Conservation (phyloP, 2,888 invertebrate species). For the Zaprionus bogoriensis region DNA sequence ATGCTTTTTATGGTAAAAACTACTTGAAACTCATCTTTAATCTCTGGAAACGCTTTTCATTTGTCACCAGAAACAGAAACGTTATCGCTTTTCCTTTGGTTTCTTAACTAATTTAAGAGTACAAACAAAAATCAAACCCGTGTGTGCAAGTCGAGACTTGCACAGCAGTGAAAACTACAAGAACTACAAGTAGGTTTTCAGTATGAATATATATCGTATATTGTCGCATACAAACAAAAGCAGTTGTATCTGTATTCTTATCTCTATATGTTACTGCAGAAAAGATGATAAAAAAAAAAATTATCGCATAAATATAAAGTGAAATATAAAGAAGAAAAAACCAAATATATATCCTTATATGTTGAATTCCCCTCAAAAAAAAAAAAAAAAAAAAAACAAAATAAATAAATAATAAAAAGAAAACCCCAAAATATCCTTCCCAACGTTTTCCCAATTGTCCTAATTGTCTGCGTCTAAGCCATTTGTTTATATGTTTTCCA, state of each 20-base stretch:
- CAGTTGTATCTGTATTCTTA: conserved; percentile 45
- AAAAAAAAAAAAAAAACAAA: conserved; percentile 38
- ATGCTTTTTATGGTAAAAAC: conserved; percentile 59
- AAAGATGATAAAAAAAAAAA: conserved; percentile 34
- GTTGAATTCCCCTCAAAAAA: conserved; percentile 79
- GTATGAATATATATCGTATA: conserved; percentile 79
- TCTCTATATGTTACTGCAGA: conserved; percentile 41
- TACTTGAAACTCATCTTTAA: conserved; percentile 24
- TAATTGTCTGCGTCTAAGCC: conserved; percentile 91
- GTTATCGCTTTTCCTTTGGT: conserved; percentile 5
- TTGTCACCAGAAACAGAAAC: conserved; percentile 20
- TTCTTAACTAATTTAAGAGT: conserved; percentile 9
- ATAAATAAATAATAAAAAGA: conserved; percentile 32
- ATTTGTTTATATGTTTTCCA: conserved; percentile 86
- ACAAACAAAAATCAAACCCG: conserved; percentile 28
- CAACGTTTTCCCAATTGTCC: conserved; percentile 85
- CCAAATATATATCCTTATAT: conserved; percentile 79
- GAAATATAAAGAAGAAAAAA: conserved; percentile 51
- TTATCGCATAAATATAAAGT: conserved; percentile 44
- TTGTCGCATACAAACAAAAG: conserved; percentile 31
- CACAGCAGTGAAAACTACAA: conserved; percentile 34
- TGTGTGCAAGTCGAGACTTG: conserved; percentile 43
- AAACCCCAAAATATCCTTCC: conserved; percentile 44
- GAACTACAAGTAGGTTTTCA: conserved; percentile 62
- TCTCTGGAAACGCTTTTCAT: conserved; percentile 16